Percentiles rank a stretch among this genome's conserved stretches.
phyloP scores from a whole-genome alignment of 92 coral and sea anemone genomes.

The Actinernus sp. region DNA sequence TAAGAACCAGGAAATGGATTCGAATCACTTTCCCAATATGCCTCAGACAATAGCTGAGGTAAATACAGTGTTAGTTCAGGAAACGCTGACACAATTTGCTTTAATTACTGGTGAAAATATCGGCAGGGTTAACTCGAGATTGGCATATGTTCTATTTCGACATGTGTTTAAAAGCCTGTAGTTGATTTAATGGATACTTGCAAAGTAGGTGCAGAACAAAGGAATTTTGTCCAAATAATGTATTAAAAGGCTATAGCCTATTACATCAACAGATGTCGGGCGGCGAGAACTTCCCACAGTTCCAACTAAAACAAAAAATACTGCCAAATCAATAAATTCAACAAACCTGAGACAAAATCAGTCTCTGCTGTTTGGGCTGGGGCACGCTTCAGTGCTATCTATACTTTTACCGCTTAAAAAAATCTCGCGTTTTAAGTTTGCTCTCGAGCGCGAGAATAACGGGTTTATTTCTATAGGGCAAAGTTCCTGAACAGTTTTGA shows the following conservation, averaged over 20 bases:
- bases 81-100: constrained; percentile 5
- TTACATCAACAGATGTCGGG: constrained; percentile 80
- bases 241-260: constrained; percentile 83
- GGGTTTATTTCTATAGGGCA: background rate
- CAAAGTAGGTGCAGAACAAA: constrained; percentile 70
- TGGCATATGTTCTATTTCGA: constrained; percentile 62
- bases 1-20: constrained; percentile 57
- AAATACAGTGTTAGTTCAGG: constrained; percentile 32
- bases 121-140: constrained; percentile 26
- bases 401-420: too few species aligned
- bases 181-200: constrained; percentile 80
- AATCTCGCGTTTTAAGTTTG: background rate
- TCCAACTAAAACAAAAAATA: constrained; percentile 60
- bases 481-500: constrained; percentile 4
- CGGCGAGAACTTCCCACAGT: constrained; percentile 75
- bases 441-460: background rate
- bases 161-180: constrained; percentile 88
- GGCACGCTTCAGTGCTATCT: too few species aligned
- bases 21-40: constrained; percentile 50
- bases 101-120: constrained; percentile 60
- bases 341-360: constrained; percentile 27
- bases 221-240: constrained; percentile 87
- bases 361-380: too few species aligned
- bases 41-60: constrained; percentile 33
- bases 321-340: constrained; percentile 48